Conservation (phyloP, 2,113 vertebrate species). For the Balaeniceps rex region DNA sequence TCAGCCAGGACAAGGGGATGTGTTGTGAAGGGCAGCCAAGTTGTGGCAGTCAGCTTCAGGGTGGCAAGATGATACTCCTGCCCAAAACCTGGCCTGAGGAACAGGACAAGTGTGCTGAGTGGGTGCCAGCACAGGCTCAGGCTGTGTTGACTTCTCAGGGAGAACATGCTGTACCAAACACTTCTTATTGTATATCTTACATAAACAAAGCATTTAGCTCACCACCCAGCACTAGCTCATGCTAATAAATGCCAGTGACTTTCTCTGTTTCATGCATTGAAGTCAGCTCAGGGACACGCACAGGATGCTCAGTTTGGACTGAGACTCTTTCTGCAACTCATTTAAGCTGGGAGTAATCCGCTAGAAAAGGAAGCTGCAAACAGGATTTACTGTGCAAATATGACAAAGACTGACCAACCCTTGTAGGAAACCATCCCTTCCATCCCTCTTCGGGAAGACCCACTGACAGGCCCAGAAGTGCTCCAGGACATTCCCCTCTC, state of each 20-base stretch:
- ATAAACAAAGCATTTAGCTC: constrained; percentile 16
- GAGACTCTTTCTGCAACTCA: not conserved
- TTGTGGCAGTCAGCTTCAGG: not conserved
- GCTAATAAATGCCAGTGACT: not conserved
- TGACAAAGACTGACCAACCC: not conserved
- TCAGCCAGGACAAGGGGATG: not conserved
- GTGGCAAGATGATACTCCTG: not conserved
- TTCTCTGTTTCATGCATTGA: not conserved
- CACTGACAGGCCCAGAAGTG: not conserved
- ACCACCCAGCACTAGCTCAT: not conserved
- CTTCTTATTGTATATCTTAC: not conserved
- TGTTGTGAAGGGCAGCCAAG: not conserved
- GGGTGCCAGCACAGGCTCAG: not conserved
- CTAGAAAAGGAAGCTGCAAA: not conserved
- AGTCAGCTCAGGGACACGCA: not conserved
- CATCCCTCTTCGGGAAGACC: not conserved
- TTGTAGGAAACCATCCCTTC: not conserved
- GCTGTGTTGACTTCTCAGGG: not conserved
- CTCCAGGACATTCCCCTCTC: not conserved
- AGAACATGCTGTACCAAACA: constrained; percentile 34
- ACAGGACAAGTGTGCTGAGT: not conserved
- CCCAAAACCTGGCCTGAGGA: not conserved
- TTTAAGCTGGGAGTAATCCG: not conserved
- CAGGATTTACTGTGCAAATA: not conserved
- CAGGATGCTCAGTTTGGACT: not conserved